Conservation (phyloP, 2,113 vertebrate species). For the Stomatorhinus ivindoensis region DNA sequence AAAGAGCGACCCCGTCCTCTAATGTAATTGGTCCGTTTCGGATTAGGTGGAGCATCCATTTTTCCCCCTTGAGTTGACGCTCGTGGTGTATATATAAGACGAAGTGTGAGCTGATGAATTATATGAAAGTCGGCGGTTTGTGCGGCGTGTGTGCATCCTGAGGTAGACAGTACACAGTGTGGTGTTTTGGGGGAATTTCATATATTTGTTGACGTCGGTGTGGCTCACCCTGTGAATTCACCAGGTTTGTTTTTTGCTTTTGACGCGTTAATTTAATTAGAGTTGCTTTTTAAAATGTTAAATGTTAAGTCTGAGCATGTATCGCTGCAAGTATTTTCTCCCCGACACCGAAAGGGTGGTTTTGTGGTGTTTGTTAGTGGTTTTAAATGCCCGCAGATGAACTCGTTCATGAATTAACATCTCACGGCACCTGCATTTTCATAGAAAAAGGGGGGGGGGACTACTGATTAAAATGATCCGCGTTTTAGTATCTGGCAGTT, state of each 20-base stretch:
- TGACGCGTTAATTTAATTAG: not conserved
- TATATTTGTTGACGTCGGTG: not conserved
- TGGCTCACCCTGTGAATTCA: not conserved
- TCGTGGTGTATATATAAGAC: not conserved
- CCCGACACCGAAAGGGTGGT: not conserved
- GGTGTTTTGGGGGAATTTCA: not conserved
- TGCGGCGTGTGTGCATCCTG: not conserved
- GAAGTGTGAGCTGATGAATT: not conserved
- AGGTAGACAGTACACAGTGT: not conserved
- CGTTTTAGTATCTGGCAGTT: not conserved
- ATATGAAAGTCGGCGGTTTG: not conserved
- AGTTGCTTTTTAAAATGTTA: not conserved
- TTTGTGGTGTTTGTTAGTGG: not conserved
- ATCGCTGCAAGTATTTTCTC: not conserved
- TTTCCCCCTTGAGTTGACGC: not conserved
- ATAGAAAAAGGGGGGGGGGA: not conserved
- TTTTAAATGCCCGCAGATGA: not conserved
- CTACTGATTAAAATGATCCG: not conserved
- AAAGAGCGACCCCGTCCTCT: not conserved
- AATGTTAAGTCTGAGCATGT: not conserved
- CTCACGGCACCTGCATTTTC: not conserved
- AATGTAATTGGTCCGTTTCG: not conserved
- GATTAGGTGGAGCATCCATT: not conserved
- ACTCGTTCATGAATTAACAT: not conserved
- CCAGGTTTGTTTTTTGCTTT: not conserved